Percentiles rank a stretch among this genome's conserved stretches.
These are phyloP conservation scores for Rhagonycha lutea DNA, from an alignment of 2,888 invertebrate species.

Conservation along the genomic window DNA sequence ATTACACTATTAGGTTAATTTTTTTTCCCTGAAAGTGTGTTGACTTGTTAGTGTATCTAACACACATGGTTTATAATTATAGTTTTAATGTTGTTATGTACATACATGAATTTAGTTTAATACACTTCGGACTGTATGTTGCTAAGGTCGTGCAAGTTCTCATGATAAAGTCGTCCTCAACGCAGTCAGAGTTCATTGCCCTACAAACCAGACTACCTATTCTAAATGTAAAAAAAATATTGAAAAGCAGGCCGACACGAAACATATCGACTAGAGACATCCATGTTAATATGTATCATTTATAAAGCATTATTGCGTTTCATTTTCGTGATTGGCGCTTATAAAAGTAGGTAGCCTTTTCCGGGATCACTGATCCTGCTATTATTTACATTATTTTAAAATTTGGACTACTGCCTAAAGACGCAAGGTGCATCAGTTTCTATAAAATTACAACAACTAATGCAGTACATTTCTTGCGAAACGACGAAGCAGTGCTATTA, in stretches of 20 bases:
- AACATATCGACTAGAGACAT: constrained; percentile 1
- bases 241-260: constrained; percentile 3
- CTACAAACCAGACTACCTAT: neutral
- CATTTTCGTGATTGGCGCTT: neutral
- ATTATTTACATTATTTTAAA: neutral
- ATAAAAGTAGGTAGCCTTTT: neutral
- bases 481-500: neutral
- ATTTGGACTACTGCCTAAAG: neutral
- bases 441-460: neutral
- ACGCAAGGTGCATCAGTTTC: neutral
- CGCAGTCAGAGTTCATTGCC: constrained; percentile 8
- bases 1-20: neutral
- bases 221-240: constrained; percentile 1
- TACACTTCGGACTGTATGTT: neutral
- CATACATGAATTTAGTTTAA: neutral
- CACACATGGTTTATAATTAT: constrained; percentile 1
- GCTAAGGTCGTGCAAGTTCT: constrained; percentile 14
- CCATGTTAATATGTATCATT: neutral
- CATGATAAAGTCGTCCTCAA: constrained; percentile 8
- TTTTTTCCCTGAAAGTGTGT: neutral
- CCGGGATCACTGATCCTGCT: neutral
- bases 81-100: neutral
- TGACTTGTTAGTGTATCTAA: neutral
- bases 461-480: neutral
- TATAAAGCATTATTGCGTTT: neutral